phyloP scores from a whole-genome alignment of 2,797 vertebrate species.

The Anguilla pacifica region DNA sequence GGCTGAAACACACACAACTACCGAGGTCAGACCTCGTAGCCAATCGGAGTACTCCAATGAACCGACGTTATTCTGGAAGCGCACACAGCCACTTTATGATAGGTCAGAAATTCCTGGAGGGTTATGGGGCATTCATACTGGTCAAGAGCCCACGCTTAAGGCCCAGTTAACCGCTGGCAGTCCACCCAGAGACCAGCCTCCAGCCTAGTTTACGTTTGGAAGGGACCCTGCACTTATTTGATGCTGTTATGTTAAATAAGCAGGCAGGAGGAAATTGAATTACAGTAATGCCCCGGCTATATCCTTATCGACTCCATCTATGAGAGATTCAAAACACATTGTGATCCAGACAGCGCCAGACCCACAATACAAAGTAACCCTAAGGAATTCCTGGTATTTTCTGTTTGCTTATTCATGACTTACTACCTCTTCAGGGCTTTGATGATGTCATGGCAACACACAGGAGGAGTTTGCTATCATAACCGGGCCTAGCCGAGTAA shows the following conservation, averaged over 20 bases:
- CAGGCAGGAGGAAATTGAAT: constrained; percentile 66
- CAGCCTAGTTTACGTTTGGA: constrained; percentile 52
- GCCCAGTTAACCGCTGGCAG: not conserved
- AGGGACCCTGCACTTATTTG: constrained; percentile 55
- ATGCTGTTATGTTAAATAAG: constrained; percentile 70
- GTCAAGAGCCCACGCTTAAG: not conserved
- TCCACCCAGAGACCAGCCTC: constrained; percentile 50
- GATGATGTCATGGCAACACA: constrained; percentile 16
- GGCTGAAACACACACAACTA: too few species aligned
- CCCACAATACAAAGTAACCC: constrained; percentile 60
- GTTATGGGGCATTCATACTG: constrained; percentile 34
- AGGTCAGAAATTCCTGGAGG: not conserved
- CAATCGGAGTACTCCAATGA: not conserved
- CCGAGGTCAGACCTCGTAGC: not conserved
- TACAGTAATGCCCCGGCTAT: constrained; percentile 48
- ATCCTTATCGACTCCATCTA: constrained; percentile 64
- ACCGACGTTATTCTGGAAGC: constrained; percentile 22
- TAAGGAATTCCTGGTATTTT: constrained; percentile 48
- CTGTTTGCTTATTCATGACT: constrained; percentile 57
- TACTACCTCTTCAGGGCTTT: constrained; percentile 14
- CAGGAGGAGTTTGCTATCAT: not conserved
- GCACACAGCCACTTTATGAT: not conserved
- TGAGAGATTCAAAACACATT: constrained; percentile 66
- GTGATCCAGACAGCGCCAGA: constrained; percentile 58
- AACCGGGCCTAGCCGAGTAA: not conserved